Evolutionary conservation across 2,888 invertebrate species (phyloP).

Genomic region (Leptogaster cylindrica): DNA sequence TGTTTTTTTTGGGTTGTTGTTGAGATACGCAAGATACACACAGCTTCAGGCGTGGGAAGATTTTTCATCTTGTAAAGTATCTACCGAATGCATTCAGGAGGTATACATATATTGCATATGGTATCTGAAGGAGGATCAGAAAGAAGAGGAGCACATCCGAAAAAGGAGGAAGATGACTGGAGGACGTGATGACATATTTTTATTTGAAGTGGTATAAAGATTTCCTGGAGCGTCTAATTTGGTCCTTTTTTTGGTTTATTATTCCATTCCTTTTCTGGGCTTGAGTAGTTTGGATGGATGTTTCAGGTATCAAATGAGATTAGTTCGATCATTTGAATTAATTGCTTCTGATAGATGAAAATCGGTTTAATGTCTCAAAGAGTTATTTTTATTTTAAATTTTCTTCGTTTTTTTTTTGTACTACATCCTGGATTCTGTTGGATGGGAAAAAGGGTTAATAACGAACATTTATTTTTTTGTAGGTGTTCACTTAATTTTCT

Average conservation of each 20-base stretch:
- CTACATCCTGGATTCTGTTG: not conserved
- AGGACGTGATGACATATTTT: slow-evolving; percentile 42
- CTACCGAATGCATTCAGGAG: no score
- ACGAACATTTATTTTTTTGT: slow-evolving; percentile 16
- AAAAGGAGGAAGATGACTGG: not conserved
- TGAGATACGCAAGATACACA: slow-evolving; percentile 41
- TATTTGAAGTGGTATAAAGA: slow-evolving; percentile 2
- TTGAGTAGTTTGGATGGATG: slow-evolving; percentile 1
- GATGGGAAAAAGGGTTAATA: slow-evolving; percentile 2
- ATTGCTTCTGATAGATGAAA: slow-evolving; percentile 41
- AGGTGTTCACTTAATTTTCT: slow-evolving; percentile 13
- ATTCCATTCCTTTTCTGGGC: no score
- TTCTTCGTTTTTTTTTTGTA: not conserved
- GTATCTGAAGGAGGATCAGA: no score
- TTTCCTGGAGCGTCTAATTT: not conserved
- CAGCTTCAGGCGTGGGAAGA: slow-evolving; percentile 59
- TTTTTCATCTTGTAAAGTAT: slow-evolving; percentile 52
- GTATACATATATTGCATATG: no score
- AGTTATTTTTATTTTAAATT: no score
- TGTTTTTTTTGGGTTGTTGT: no score
- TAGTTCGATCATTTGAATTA: slow-evolving; percentile 44
- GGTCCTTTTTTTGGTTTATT: not conserved
- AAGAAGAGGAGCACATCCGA: slow-evolving; percentile 1
- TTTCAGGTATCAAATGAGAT: slow-evolving; percentile 38
- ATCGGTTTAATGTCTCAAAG: no score